phyloP scores from a whole-genome alignment of 2,113 vertebrate species.

The Gavia stellata region DNA sequence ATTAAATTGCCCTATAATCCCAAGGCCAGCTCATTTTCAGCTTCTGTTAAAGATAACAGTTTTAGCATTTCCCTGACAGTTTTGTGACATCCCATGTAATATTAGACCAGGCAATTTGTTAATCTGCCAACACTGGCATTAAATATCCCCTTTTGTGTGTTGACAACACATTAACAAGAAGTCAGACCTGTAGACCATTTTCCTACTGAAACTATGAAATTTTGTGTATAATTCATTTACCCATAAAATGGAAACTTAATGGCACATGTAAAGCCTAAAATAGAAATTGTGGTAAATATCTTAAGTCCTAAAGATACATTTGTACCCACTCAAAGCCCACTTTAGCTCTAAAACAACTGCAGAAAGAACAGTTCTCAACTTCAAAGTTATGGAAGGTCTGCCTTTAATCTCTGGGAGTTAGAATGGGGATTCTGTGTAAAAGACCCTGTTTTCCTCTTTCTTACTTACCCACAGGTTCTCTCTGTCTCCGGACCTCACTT shows the following conservation, averaged over 20 bases:
- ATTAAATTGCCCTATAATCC: background rate
- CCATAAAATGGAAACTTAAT: conserved; percentile 43
- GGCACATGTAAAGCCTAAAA: conserved; percentile 45
- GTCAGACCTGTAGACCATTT: background rate
- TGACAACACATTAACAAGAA: conserved; percentile 18
- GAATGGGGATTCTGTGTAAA: background rate
- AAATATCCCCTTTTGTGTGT: conserved; percentile 18
- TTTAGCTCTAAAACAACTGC: background rate
- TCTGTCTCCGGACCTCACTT: background rate
- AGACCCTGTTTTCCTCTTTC: background rate
- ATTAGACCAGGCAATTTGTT: conserved; percentile 51
- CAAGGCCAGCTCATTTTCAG: background rate
- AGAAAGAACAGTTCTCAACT: background rate
- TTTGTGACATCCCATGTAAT: background rate
- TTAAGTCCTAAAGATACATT: conserved; percentile 20
- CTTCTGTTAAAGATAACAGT: background rate
- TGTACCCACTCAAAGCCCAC: background rate
- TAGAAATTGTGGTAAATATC: conserved; percentile 30
- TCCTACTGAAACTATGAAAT: conserved; percentile 4
- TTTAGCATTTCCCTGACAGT: conserved; percentile 14
- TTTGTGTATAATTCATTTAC: conserved; percentile 52
- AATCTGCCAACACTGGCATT: conserved; percentile 31
- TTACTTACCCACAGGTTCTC: background rate
- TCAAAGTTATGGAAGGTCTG: background rate
- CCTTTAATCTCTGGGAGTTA: background rate